A percentile compares a stretch with the other conserved stretches of the same genome.
phyloP scores from a whole-genome alignment of 35 echinoderm and acorn worm species.

The Amphiura filiformis region DNA sequence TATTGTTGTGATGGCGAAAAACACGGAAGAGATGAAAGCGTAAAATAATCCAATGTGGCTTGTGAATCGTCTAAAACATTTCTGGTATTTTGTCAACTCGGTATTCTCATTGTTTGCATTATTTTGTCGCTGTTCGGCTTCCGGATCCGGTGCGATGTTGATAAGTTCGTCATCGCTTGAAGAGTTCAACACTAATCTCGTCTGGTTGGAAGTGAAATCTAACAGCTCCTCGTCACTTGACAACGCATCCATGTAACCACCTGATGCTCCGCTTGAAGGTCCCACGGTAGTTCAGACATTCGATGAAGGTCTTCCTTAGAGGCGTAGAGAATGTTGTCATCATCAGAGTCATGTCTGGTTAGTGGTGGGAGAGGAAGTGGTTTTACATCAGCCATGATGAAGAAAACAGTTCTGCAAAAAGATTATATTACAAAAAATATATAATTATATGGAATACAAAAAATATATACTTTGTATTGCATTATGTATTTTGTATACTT shows the following conservation, averaged over 20 bases:
- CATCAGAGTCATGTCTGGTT: too few relatives aligned
- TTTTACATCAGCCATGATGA: too few relatives aligned
- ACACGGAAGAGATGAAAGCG: slow-evolving; percentile 28
- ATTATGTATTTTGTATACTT: too few relatives aligned
- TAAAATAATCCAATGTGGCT: slow-evolving; percentile 30
- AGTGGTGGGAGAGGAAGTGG: too few relatives aligned
- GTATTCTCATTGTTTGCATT: neutral
- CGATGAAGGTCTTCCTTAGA: neutral
- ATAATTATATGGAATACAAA: too few relatives aligned
- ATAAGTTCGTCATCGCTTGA: neutral
- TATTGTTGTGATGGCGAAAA: neutral
- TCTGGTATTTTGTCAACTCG: neutral
- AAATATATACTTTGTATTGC: too few relatives aligned
- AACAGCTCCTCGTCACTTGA: neutral
- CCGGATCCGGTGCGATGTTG: neutral
- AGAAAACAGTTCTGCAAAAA: too few relatives aligned
- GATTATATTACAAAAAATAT: too few relatives aligned
- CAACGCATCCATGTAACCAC: neutral
- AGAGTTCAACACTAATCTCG: neutral
- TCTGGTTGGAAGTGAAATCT: neutral
- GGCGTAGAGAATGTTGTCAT: too few relatives aligned
- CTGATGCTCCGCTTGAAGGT: neutral
- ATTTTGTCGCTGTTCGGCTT: neutral
- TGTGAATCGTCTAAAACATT: neutral
- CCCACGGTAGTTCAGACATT: neutral